Percentiles rank a stretch among this genome's conserved stretches.
These are phyloP conservation scores for Platycheirus albimanus DNA, from an alignment of 2,888 invertebrate species.

Conservation along the genomic window DNA sequence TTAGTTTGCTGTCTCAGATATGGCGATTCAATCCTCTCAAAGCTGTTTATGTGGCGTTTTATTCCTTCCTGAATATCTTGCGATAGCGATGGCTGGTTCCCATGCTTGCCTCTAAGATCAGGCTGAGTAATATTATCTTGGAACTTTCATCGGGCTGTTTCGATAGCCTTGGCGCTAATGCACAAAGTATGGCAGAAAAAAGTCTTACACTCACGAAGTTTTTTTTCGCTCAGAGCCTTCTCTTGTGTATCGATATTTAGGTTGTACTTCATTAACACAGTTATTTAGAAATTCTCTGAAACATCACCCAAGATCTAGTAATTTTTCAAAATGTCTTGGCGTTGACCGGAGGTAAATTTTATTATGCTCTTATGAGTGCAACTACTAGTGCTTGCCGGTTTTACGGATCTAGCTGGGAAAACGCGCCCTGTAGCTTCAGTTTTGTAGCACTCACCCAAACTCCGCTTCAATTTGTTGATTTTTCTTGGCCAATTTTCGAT, in stretches of 20 bases:
- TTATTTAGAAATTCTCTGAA: conserved; percentile 12
- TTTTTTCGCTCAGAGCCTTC: too few relatives aligned
- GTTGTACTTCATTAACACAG: too few relatives aligned
- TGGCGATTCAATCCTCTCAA: conserved; percentile 16
- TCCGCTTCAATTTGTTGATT: conserved; percentile 10
- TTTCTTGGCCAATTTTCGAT: too few relatives aligned
- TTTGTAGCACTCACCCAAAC: conserved; percentile 17
- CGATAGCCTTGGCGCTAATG: conserved; percentile 18
- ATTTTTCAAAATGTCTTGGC: conserved; percentile 1
- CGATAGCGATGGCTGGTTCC: conserved; percentile 10
- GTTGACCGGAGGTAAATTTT: neutral
- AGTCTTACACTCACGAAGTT: too few relatives aligned
- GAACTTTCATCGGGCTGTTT: conserved; percentile 17
- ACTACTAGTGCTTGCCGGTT: neutral
- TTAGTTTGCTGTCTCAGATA: conserved; percentile 21
- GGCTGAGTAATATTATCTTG: too few relatives aligned
- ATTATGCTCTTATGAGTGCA: conserved; percentile 1
- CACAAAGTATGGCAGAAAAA: too few relatives aligned
- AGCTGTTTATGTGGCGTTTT: conserved; percentile 21
- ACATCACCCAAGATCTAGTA: conserved; percentile 28
- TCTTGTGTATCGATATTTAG: too few relatives aligned
- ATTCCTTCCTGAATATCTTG: conserved; percentile 18
- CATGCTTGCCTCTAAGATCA: too few relatives aligned
- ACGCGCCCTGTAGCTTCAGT: too few relatives aligned
- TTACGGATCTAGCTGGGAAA: neutral